A percentile compares a stretch with the other conserved stretches of the same genome.
Evolutionary conservation across 1,140 invertebrate species (phyloP).

Genomic region (Macrocentrus cingulum): DNA sequence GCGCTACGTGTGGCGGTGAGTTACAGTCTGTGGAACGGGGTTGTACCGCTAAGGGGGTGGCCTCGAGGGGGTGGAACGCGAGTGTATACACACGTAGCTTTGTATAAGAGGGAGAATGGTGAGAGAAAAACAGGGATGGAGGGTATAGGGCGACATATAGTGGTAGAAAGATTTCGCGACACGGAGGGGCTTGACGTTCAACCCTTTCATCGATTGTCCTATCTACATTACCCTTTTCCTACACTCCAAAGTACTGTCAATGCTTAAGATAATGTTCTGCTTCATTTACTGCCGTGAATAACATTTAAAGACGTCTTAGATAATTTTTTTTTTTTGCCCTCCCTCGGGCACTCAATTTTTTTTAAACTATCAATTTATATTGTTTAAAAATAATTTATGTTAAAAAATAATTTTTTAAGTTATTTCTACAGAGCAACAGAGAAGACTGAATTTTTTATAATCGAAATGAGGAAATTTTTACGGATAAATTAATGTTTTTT

Average conservation of each 20-base stretch:
- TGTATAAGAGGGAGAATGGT: not conserved
- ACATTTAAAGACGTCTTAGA: too few species aligned
- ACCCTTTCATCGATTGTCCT: constrained; percentile 58
- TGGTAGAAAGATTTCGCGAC: constrained; percentile 42
- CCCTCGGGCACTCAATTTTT: too few species aligned
- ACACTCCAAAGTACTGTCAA: not conserved
- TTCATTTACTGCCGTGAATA: too few species aligned
- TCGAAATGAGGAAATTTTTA: too few species aligned
- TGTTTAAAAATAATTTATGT: too few species aligned
- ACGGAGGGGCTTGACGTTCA: constrained; percentile 57
- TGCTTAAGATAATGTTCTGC: too few species aligned
- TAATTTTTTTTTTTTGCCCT: too few species aligned
- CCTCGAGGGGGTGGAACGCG: constrained; percentile 19
- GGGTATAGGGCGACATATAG: not conserved
- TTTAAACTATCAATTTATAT: too few species aligned
- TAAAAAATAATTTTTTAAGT: too few species aligned
- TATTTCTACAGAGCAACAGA: too few species aligned
- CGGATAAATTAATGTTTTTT: too few species aligned
- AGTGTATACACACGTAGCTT: not conserved
- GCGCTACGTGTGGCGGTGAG: constrained; percentile 57
- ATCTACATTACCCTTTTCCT: constrained; percentile 29
- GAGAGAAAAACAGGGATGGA: not conserved
- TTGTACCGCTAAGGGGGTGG: constrained; percentile 40
- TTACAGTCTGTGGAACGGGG: constrained; percentile 46
- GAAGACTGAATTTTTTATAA: too few species aligned